Evolutionary conservation across 2,888 invertebrate genomes (phyloP).

Genomic region (Mythimna impura): DNA sequence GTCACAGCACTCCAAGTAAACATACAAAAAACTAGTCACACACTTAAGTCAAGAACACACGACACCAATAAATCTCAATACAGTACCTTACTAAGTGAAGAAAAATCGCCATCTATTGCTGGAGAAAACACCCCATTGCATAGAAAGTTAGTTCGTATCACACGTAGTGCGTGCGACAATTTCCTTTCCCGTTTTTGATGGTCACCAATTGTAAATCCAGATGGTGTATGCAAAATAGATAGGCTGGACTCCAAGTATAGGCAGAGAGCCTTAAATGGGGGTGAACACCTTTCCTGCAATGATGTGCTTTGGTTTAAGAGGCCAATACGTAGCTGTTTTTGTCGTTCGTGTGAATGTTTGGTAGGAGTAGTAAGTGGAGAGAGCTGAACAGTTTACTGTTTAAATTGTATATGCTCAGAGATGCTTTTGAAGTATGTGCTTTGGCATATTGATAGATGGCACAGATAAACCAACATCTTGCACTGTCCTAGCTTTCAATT

Average conservation of each 20-base stretch:
- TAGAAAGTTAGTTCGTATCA: constrained; percentile 57
- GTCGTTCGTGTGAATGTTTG: constrained; percentile 63
- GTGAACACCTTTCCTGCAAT: constrained; percentile 73
- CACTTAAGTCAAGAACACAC: constrained; percentile 31
- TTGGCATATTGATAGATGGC: neutral
- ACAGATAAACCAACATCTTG: neutral
- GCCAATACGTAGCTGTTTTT: constrained; percentile 72
- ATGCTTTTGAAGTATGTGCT: neutral
- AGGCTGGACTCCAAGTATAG: constrained; percentile 77
- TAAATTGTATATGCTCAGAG: neutral
- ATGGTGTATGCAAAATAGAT: constrained; percentile 80
- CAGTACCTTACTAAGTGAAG: constrained; percentile 55
- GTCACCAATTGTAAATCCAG: constrained; percentile 80
- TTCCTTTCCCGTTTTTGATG: constrained; percentile 80
- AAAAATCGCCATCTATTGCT: constrained; percentile 53
- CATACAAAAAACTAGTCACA: constrained; percentile 51
- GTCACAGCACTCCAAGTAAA: constrained; percentile 30
- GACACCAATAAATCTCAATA: constrained; percentile 58
- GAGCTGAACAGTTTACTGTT: constrained; percentile 25
- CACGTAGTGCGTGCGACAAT: constrained; percentile 77
- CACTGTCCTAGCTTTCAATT: neutral
- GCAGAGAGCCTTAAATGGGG: constrained; percentile 73
- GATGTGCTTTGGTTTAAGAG: constrained; percentile 73
- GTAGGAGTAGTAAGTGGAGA: constrained; percentile 40
- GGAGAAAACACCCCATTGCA: constrained; percentile 57